These are phyloP conservation scores for Melipona beecheii DNA, from an alignment of 2,888 invertebrate genomes.

Conservation along the genomic window DNA sequence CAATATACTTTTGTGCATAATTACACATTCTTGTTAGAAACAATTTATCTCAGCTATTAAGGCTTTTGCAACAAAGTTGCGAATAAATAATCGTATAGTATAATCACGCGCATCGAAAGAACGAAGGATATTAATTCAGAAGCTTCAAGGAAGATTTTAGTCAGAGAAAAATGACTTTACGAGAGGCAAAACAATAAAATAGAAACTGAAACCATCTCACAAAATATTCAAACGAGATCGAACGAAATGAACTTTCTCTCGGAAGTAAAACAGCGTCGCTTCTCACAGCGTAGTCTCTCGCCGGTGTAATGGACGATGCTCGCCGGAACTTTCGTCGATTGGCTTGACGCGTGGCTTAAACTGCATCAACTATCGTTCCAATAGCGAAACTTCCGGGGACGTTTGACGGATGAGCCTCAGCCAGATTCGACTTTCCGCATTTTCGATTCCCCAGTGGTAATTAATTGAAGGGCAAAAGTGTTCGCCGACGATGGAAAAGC, in stretches of 20 bases:
- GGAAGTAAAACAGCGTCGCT: constrained; percentile 53
- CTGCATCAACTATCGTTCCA: constrained; percentile 67
- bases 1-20: not conserved
- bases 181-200: not conserved
- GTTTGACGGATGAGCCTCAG: constrained; percentile 70
- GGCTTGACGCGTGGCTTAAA: constrained; percentile 61
- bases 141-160: not conserved
- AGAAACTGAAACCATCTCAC: not conserved
- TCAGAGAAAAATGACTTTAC: not conserved
- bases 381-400: constrained; percentile 69
- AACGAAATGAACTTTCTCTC: constrained; percentile 42
- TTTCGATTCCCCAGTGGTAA: constrained; percentile 61
- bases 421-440: constrained; percentile 65
- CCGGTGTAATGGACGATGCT: constrained; percentile 65
- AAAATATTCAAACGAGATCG: not conserved
- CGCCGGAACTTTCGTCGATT: constrained; percentile 58
- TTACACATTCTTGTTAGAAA: not conserved
- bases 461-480: constrained; percentile 59
- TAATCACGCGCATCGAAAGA: too few relatives aligned
- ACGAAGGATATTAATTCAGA: not conserved
- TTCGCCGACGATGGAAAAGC: constrained; percentile 24
- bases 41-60: not conserved
- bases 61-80: not conserved
- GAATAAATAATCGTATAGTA: not conserved
- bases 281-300: constrained; percentile 40